A percentile compares a stretch with the other conserved stretches of the same genome.
Conservation (phyloP, 2,113 vertebrate genomes). For the Vidua chalybeata region DNA sequence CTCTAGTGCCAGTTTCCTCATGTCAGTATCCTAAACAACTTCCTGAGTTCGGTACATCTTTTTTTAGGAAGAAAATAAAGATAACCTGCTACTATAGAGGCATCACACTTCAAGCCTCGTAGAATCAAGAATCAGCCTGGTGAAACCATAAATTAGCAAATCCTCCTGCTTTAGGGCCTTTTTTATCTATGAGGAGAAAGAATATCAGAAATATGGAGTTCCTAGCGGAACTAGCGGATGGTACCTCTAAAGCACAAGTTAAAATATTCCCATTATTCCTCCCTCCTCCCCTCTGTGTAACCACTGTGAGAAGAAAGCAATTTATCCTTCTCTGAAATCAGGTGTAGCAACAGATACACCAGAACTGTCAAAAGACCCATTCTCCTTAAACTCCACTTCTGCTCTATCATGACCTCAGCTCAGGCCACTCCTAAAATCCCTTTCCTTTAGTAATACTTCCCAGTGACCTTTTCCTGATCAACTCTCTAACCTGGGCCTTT, state of each 20-base stretch:
- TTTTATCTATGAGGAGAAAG: neutral
- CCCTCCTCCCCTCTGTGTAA: neutral
- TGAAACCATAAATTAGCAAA: neutral
- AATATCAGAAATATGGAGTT: neutral
- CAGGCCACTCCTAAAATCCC: neutral
- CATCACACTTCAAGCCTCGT: neutral
- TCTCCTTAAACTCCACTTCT: neutral
- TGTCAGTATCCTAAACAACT: neutral
- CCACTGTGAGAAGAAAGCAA: neutral
- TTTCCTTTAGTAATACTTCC: neutral
- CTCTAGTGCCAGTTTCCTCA: neutral
- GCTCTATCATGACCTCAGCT: neutral
- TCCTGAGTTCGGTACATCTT: neutral
- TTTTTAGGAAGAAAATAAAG: neutral
- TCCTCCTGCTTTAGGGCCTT: neutral
- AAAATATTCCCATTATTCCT: neutral
- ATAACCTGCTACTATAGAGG: neutral
- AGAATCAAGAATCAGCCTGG: neutral
- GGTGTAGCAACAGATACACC: neutral
- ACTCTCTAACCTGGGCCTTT: neutral
- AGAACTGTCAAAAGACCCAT: neutral
- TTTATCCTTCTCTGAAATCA: neutral
- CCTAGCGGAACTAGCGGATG: too few species aligned
- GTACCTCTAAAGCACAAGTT: neutral
- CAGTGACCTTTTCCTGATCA: neutral